Evolutionary conservation across 2,113 vertebrate genomes (phyloP).

Genomic region (Trichomycterus rosablanca): DNA sequence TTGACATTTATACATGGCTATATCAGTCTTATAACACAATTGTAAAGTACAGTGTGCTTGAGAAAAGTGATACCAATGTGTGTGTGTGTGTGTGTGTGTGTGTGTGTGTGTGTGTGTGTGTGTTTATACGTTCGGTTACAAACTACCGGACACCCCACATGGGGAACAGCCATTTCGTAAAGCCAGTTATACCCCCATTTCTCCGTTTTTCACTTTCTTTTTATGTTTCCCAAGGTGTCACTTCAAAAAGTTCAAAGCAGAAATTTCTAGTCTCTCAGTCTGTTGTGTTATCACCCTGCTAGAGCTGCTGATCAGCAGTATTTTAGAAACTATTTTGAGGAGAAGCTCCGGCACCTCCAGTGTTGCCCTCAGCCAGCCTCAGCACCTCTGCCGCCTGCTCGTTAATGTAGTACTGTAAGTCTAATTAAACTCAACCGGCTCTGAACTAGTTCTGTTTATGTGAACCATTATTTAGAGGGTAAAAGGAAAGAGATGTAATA

Average conservation of each 20-base stretch:
- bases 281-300: neutral
- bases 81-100: too few relatives aligned
- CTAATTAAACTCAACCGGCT: conserved; percentile 64
- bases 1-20: too few relatives aligned
- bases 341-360: conserved; percentile 38
- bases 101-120: too few relatives aligned
- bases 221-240: conserved; percentile 31
- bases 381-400: conserved; percentile 51
- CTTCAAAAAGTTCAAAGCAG: conserved; percentile 18
- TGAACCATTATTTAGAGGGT: conserved; percentile 19
- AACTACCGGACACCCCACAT: too few relatives aligned
- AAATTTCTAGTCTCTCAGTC: too few relatives aligned
- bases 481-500: too few relatives aligned
- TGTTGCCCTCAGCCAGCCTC: conserved; percentile 20
- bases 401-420: conserved; percentile 61
- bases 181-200: too few relatives aligned
- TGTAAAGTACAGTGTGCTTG: too few relatives aligned
- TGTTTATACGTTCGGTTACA: too few relatives aligned
- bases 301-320: conserved; percentile 55
- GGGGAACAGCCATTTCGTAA: too few relatives aligned
- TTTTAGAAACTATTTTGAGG: conserved; percentile 59
- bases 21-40: too few relatives aligned
- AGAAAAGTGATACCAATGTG: too few relatives aligned
- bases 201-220: conserved; percentile 14
- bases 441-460: conserved; percentile 22